Percentiles rank a stretch among this genome's conserved stretches.
These are phyloP conservation scores for Champsocephalus esox DNA, from an alignment of 2,797 vertebrate species.

Conservation along the genomic window DNA sequence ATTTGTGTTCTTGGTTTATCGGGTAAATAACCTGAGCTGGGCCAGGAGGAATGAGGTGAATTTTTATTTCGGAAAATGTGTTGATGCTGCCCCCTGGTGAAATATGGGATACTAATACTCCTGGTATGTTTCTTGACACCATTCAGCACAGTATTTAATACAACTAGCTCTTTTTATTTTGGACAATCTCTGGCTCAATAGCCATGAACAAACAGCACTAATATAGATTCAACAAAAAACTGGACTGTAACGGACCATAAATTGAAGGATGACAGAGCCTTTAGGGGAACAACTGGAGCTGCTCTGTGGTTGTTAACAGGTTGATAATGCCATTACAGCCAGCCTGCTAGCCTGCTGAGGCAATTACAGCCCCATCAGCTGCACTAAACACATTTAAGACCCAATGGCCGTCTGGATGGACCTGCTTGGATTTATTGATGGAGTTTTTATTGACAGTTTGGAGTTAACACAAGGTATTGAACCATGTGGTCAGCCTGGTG, in stretches of 20 bases:
- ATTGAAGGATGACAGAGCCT: conserved; percentile 52
- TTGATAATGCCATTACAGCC: conserved; percentile 73
- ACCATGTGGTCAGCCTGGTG: conserved; percentile 62
- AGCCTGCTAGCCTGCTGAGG: conserved; percentile 65
- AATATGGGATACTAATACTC: not conserved
- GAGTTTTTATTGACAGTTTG: conserved; percentile 76
- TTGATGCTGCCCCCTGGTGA: conserved; percentile 64
- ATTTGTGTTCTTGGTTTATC: not conserved
- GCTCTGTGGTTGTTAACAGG: conserved; percentile 70
- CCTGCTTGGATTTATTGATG: conserved; percentile 71
- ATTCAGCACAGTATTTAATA: not conserved
- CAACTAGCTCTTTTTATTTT: not conserved
- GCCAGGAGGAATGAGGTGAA: not conserved
- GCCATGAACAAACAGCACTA: conserved; percentile 12
- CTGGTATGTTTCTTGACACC: not conserved
- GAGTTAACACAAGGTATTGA: conserved; percentile 73
- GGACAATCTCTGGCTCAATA: not conserved
- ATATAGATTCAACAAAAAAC: conserved; percentile 18
- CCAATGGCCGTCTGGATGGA: conserved; percentile 59
- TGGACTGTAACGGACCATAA: conserved; percentile 16
- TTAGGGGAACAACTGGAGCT: conserved; percentile 44
- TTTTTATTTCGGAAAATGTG: conserved; percentile 26
- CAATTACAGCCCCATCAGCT: conserved; percentile 70
- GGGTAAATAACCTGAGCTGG: not conserved
- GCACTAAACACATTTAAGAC: conserved; percentile 78